Evolutionary conservation across 2,888 invertebrate genomes (phyloP), one percentile per base, ranked within the genome.

Genomic region (Aleiodes alternator): DNA sequence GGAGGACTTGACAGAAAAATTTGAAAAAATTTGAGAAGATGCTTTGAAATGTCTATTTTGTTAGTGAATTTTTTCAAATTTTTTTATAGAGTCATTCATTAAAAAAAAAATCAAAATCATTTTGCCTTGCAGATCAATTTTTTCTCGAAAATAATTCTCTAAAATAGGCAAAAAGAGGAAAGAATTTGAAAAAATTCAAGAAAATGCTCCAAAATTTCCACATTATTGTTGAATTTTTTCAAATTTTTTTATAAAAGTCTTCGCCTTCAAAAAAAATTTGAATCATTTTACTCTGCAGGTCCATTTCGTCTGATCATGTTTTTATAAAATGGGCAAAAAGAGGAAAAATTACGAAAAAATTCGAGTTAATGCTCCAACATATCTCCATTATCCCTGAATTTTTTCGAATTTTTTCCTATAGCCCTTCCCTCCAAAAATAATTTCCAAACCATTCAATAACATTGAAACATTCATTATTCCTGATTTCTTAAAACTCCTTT

Each of bases 391-490:
- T 56, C 7, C n/a, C 51, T 51, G 16, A 11, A 16, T 6, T 12
- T 53, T 16, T 53, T 16, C 57, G 1, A 23, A 16, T 9, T 29
- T 29, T 11, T 29, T 4, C 11, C 8, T 6, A 5, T 5, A 16
- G 3, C 5, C 31, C 31, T 61, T 48, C 6, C 14, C 14, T 16
- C n/a, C 7, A 14, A 4, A 11, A 14, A 64, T 48, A 64, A 64
- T 48, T 23, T 2, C 23, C 23, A 23, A 23, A 23, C 2, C 23
- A 23, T 23, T 64, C 64, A 64, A 64, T 64, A 48, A 64, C 14
- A 64, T 64, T 64, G 23, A 64, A 64, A 64, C 64, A 64, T 64
- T 23, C 5, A 23, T 7, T 23, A 16, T 50, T 66, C 64, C 11
- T 48, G 23, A 23, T 23, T 23, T 23, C 2, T 23, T 23, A 23